phyloP scores from a whole-genome alignment of 2,888 invertebrate genomes.

The Boloria euphrosyne region DNA sequence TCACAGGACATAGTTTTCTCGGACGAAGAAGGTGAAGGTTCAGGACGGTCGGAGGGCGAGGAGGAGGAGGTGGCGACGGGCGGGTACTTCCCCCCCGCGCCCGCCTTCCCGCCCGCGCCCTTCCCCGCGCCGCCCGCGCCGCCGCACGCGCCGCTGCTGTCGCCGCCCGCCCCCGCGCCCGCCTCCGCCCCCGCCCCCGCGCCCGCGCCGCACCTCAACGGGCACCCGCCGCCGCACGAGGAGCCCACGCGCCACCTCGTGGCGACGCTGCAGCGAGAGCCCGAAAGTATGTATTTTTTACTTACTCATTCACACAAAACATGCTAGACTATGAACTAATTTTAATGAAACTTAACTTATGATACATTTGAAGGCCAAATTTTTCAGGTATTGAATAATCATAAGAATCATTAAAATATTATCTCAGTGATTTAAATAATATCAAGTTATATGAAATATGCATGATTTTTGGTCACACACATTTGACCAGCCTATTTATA shows the following conservation, averaged over 20 bases:
- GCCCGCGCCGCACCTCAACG: conserved; percentile 49
- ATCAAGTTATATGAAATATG: no score
- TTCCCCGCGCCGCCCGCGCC: conserved; percentile 65
- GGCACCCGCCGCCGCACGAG: conserved; percentile 48
- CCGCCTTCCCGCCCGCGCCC: conserved; percentile 51
- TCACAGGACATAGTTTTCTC: conserved; percentile 81
- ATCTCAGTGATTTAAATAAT: no score
- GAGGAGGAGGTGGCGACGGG: conserved; percentile 78
- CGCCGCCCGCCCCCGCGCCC: conserved; percentile 50
- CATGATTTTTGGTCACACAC: no score
- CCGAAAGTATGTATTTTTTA: not conserved
- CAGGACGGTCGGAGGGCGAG: conserved; percentile 84
- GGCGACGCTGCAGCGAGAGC: conserved; percentile 56
- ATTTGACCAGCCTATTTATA: no score
- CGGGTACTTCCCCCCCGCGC: conserved; percentile 55
- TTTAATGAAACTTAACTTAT: no score
- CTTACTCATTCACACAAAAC: no score
- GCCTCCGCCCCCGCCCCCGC: conserved; percentile 48
- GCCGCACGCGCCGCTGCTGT: conserved; percentile 55
- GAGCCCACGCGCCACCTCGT: conserved; percentile 51
- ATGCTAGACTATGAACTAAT: no score
- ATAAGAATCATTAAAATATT: no score
- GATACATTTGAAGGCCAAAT: no score
- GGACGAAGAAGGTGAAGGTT: conserved; percentile 81
- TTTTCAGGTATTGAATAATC: no score